Evolutionary conservation across 2,888 invertebrate species (phyloP).

Genomic region (Drosophila birchii): DNA sequence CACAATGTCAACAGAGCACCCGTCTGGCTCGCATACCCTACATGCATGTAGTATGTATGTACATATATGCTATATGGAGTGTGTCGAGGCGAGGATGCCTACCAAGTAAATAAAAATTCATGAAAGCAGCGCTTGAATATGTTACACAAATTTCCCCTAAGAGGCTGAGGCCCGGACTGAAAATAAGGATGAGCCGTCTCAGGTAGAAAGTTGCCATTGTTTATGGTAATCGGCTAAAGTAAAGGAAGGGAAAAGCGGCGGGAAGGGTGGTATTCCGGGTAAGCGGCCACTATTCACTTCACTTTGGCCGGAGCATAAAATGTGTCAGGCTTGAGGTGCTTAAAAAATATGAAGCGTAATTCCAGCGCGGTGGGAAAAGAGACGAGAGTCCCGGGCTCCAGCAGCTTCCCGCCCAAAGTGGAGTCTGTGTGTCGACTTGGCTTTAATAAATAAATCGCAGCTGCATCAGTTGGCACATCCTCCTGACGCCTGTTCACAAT

Average conservation of each 20-base stretch:
- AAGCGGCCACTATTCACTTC: conserved; percentile 62
- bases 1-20: conserved; percentile 63
- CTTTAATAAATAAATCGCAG: conserved; percentile 75
- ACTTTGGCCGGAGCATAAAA: conserved; percentile 58
- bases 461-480: conserved; percentile 61
- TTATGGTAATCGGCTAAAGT: conserved; percentile 44
- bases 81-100: conserved; percentile 29
- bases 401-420: conserved; percentile 4
- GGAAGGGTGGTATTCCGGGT: neutral
- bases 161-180: conserved; percentile 29
- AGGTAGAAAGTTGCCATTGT: conserved; percentile 38
- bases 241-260: neutral
- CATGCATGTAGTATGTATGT: neutral
- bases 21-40: conserved; percentile 24
- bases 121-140: conserved; percentile 46
- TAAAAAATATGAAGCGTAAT: conserved; percentile 58
- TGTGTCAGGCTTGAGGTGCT: conserved; percentile 69
- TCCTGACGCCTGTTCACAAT: conserved; percentile 56
- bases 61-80: neutral
- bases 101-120: conserved; percentile 60
- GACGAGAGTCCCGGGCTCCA: conserved; percentile 21
- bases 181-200: conserved; percentile 40
- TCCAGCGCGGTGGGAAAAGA: conserved; percentile 7
- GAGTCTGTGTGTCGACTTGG: conserved; percentile 36
- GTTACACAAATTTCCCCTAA: conserved; percentile 43